phyloP scores from a whole-genome alignment of 1,140 invertebrate genomes.

The Calliphora vicina region DNA sequence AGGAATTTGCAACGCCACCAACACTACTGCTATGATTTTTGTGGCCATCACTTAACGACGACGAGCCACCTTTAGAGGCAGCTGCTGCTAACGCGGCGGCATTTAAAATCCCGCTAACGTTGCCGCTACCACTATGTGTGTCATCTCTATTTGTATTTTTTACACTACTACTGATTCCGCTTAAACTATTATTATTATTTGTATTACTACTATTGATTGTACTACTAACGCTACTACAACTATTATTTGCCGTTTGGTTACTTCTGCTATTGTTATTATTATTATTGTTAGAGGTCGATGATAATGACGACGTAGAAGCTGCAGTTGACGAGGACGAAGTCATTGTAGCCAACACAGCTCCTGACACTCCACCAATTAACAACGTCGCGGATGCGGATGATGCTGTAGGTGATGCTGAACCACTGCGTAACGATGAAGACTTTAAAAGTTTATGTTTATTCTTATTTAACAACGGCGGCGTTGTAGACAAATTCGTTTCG shows the following conservation, averaged over 20 bases:
- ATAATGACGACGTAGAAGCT: constrained; percentile 38
- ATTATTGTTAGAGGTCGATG: constrained; percentile 20
- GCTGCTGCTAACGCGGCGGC: constrained; percentile 62
- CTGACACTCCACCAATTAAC: neutral
- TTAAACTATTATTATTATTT: constrained; percentile 22
- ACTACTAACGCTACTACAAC: constrained; percentile 57
- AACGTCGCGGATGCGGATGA: constrained; percentile 22
- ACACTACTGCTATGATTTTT: constrained; percentile 25
- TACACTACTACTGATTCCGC: constrained; percentile 47
- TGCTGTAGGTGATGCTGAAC: constrained; percentile 51
- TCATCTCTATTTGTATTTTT: constrained; percentile 5
- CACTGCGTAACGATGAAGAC: constrained; percentile 49
- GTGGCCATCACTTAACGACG: constrained; percentile 20
- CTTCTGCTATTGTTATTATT: neutral
- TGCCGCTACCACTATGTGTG: neutral
- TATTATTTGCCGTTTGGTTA: constrained; percentile 36
- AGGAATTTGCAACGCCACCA: constrained; percentile 29
- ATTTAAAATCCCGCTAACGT: constrained; percentile 52
- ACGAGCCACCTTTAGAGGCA: constrained; percentile 50
- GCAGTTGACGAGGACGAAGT: constrained; percentile 46
- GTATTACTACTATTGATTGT: constrained; percentile 63
- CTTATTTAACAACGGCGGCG: constrained; percentile 21
- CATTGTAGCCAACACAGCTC: neutral
- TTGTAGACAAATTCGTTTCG: constrained; percentile 60
- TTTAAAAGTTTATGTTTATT: constrained; percentile 31